These are phyloP conservation scores for Caenorhabditis sp. DNA, from an alignment of 2,888 invertebrate species.

Conservation along the genomic window DNA sequence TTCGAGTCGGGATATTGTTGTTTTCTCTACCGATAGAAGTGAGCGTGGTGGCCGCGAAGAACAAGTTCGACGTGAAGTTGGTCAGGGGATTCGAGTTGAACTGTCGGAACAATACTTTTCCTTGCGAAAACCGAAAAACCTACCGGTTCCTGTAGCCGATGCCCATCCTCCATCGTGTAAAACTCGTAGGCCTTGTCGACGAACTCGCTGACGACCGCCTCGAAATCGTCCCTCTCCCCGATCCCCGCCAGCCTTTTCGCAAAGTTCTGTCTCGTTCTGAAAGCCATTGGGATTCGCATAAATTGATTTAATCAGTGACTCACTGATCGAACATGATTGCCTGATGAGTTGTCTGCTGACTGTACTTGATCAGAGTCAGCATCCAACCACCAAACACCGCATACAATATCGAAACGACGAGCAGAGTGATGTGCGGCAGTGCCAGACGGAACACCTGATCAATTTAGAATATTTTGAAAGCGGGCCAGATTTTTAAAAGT, in stretches of 20 bases:
- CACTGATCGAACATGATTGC: slow-evolving; percentile 56
- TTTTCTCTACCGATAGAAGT: slow-evolving; percentile 77
- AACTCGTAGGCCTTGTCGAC: slow-evolving; percentile 49
- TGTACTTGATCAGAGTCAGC: slow-evolving; percentile 71
- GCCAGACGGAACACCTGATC: slow-evolving; percentile 76
- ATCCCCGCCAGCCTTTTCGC: slow-evolving; percentile 24
- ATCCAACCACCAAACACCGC: slow-evolving; percentile 75
- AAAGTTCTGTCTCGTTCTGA: slow-evolving; percentile 46
- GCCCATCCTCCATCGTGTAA: slow-evolving; percentile 50
- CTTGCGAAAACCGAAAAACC: too few species aligned
- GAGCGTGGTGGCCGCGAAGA: slow-evolving; percentile 77
- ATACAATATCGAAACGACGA: slow-evolving; percentile 74
- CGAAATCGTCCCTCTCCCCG: slow-evolving; percentile 27
- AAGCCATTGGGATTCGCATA: not conserved
- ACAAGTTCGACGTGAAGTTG: slow-evolving; percentile 67
- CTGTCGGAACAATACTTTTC: too few species aligned
- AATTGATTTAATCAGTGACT: not conserved
- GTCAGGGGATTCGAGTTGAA: slow-evolving; percentile 55
- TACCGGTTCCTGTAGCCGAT: slow-evolving; percentile 41
- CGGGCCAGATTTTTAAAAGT: too few species aligned
- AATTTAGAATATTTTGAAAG: too few species aligned
- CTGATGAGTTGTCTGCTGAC: slow-evolving; percentile 59
- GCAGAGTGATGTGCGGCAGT: slow-evolving; percentile 76
- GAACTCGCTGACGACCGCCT: slow-evolving; percentile 20
- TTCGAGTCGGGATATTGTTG: not conserved